Evolutionary conservation across 2,797 vertebrate species (phyloP).

Genomic region (Danio albolineatus): DNA sequence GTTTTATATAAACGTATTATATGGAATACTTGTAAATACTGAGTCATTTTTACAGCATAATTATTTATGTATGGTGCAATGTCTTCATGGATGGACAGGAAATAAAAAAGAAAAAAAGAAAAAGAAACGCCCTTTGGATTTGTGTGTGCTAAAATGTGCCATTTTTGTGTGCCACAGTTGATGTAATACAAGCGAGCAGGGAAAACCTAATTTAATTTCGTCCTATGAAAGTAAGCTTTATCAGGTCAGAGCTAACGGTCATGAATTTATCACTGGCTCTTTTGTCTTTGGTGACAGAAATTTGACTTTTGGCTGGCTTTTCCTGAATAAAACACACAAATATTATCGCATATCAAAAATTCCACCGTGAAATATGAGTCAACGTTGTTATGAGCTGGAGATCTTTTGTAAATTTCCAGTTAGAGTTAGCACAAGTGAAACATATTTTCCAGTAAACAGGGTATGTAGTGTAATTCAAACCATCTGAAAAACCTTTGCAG

Average conservation of each 20-base stretch:
- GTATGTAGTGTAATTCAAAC: background rate
- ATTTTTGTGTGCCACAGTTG: slow-evolving; percentile 65
- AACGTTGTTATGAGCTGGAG: background rate
- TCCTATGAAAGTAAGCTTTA: background rate
- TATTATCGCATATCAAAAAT: background rate
- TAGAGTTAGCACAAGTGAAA: background rate
- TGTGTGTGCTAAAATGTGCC: slow-evolving; percentile 84
- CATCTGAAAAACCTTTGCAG: background rate
- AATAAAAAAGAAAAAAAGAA: slow-evolving; percentile 75
- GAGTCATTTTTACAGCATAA: slow-evolving; percentile 99
- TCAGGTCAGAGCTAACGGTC: background rate
- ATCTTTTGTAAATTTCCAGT: background rate
- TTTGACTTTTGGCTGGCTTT: background rate
- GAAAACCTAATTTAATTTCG: background rate
- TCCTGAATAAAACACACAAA: background rate
- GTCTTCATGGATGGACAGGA: slow-evolving; percentile 91
- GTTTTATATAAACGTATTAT: slow-evolving; percentile 94
- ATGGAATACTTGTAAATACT: slow-evolving; percentile 99
- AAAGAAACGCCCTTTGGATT: slow-evolving; percentile 95
- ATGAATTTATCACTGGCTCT: background rate
- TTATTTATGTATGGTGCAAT: slow-evolving; percentile 99
- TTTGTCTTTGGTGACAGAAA: background rate
- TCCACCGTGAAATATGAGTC: background rate
- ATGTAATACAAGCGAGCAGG: background rate
- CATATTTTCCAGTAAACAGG: background rate